Conservation (phyloP, 2,113 vertebrate genomes). For the Gobio gobio region DNA sequence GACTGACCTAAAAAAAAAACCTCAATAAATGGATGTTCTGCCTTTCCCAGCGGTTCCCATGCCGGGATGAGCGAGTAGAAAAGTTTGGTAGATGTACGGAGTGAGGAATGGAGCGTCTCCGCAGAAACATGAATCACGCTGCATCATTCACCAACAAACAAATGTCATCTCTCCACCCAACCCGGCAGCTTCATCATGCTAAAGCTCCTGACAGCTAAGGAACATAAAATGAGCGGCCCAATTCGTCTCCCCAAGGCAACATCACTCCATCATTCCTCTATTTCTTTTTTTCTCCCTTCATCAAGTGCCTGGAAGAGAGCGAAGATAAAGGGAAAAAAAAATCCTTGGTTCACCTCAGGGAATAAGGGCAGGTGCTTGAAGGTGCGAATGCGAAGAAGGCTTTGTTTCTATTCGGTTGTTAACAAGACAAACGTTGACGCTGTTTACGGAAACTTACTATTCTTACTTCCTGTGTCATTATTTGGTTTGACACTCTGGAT, state of each 20-base stretch:
- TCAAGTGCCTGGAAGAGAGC: slow-evolving; percentile 18
- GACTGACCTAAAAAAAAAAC: not conserved
- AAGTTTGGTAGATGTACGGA: slow-evolving; percentile 36
- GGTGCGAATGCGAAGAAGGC: slow-evolving; percentile 41
- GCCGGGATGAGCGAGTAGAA: not conserved
- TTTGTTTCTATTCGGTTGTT: slow-evolving; percentile 24
- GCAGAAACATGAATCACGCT: slow-evolving; percentile 66
- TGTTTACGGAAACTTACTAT: not conserved
- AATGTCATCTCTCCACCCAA: slow-evolving; percentile 69
- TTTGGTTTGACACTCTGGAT: not conserved
- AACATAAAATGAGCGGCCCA: slow-evolving; percentile 73
- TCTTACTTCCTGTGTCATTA: slow-evolving; percentile 9
- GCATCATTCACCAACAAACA: slow-evolving; percentile 70
- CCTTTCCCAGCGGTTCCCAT: not conserved
- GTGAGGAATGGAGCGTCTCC: slow-evolving; percentile 29
- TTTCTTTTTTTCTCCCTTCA: slow-evolving; percentile 56
- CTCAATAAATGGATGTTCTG: not conserved
- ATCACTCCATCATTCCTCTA: slow-evolving; percentile 66
- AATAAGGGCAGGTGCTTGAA: slow-evolving; percentile 53
- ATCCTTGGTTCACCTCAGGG: slow-evolving; percentile 54
- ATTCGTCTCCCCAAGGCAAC: slow-evolving; percentile 74
- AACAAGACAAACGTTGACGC: not conserved
- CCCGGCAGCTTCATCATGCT: slow-evolving; percentile 65
- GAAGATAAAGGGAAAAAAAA: slow-evolving; percentile 63
- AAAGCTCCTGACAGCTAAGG: slow-evolving; percentile 66